Base-by-base conservation (phyloP, 2,888 invertebrate species). In the Brachyptera risi region DNA sequence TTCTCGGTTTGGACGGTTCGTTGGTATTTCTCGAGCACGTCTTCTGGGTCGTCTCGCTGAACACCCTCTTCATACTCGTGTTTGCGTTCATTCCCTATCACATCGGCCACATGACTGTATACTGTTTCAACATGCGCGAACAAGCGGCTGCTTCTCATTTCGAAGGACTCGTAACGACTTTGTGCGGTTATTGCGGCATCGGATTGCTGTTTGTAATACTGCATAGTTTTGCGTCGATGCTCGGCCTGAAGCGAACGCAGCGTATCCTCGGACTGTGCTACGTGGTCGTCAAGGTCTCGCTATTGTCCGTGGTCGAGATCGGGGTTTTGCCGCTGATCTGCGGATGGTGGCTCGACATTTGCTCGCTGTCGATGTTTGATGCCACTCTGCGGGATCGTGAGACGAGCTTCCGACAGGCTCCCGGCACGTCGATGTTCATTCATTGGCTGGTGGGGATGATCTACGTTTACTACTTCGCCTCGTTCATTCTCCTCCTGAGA, bases 391-490 rank as follows among this genome's bases (percentile, higher is more conserved):
- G 88, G 72, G 93, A 93, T 72, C 84, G 98, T 38, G 90, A 95
- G 73, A 82, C 86, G 0, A 92, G 92, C 65, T 93, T 98, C 68
- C 85, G 87, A 66, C 83, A 90, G 0, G 95, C 96, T 0, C 98
- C 98, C 0, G 96, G 96, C 69, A 96, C 98, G 0, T 93, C 95
- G 1, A 92, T 98, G 82, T 98, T 98, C 73, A 90, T 99, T 59
- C 98, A 99, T 74, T 99, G 99, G 99, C 84, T 98, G 40, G 92
- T 96, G 5, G 99, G 99, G 62, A 98, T 99, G 96, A 92, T 92
- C 31, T 99, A 96, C 73, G 96, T 99, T 13, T 99, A 99, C 76
- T 99, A 99, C 78, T 98, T 99, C 73, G 99, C 98, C 5, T 96
- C 96, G 0, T 98, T 96, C 73, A 92, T 98, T 44, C 80, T 96